phyloP scores from a whole-genome alignment of 2,113 vertebrate species.

The Oxyruncus cristatus region DNA sequence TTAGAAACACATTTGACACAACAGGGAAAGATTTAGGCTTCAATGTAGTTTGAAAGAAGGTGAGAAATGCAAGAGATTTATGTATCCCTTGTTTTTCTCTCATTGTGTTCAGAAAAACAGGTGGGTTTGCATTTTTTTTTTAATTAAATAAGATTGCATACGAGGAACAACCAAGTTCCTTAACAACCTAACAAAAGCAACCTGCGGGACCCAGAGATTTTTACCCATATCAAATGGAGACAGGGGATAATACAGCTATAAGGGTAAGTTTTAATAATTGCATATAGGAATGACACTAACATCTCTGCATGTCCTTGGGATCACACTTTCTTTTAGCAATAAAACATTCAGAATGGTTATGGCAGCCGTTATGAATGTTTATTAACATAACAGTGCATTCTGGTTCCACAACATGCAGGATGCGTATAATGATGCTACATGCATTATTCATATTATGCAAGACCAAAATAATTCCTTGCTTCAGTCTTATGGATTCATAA shows the following conservation, averaged over 20 bases:
- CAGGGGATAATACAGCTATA: background rate
- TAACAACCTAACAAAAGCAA: background rate
- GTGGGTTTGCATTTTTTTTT: background rate
- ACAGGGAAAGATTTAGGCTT: background rate
- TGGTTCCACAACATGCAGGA: background rate
- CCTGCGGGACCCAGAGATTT: background rate
- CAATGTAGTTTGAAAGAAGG: background rate
- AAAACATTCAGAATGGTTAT: background rate
- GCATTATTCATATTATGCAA: conserved; percentile 48
- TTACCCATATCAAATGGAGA: background rate
- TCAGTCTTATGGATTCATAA: background rate
- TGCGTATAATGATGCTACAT: background rate
- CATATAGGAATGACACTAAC: background rate
- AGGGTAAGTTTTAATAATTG: background rate
- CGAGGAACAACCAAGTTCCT: background rate
- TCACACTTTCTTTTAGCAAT: background rate
- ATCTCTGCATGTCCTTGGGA: background rate
- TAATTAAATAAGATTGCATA: background rate
- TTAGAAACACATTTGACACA: background rate
- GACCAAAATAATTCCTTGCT: background rate
- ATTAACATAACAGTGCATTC: background rate
- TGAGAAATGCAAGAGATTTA: background rate
- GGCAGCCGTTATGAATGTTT: background rate
- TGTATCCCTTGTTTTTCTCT: background rate
- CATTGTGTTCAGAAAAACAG: background rate